These are phyloP conservation scores for Notarius lentiginosus DNA, from an alignment of 2,113 vertebrate species.

Conservation along the genomic window DNA sequence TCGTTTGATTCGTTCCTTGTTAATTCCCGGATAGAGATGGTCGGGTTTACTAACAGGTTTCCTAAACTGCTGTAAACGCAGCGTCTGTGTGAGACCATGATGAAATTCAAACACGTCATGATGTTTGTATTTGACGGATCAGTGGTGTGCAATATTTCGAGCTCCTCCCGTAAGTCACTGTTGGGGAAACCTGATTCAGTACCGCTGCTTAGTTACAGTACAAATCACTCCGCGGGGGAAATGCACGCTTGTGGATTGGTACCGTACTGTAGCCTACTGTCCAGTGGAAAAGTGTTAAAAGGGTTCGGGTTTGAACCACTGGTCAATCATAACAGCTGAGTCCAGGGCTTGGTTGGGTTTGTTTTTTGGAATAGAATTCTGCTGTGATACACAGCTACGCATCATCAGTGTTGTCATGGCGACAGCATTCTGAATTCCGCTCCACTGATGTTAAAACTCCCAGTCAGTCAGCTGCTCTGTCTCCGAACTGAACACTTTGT, in stretches of 20 bases:
- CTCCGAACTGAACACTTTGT: background rate
- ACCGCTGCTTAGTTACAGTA: background rate
- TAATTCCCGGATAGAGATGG: too few species aligned
- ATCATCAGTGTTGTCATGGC: too few species aligned
- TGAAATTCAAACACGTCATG: background rate
- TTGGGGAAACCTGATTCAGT: background rate
- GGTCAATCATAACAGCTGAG: background rate
- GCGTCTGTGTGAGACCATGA: background rate
- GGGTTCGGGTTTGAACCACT: background rate
- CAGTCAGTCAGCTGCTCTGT: background rate
- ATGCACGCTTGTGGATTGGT: background rate
- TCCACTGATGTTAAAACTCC: background rate
- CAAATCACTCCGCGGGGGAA: background rate
- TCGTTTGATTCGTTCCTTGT: too few species aligned
- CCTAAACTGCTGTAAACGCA: too few species aligned
- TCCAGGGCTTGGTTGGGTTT: background rate
- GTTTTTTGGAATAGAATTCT: too few species aligned
- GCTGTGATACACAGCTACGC: background rate
- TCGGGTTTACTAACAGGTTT: too few species aligned
- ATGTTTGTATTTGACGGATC: background rate
- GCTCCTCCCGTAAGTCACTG: background rate
- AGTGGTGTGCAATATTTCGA: background rate
- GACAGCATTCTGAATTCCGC: background rate
- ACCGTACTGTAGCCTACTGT: background rate
- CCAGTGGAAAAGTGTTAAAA: background rate